These are phyloP conservation scores for Coranthus polyacanthus DNA, from an alignment of 2,797 vertebrate genomes.

Conservation along the genomic window DNA sequence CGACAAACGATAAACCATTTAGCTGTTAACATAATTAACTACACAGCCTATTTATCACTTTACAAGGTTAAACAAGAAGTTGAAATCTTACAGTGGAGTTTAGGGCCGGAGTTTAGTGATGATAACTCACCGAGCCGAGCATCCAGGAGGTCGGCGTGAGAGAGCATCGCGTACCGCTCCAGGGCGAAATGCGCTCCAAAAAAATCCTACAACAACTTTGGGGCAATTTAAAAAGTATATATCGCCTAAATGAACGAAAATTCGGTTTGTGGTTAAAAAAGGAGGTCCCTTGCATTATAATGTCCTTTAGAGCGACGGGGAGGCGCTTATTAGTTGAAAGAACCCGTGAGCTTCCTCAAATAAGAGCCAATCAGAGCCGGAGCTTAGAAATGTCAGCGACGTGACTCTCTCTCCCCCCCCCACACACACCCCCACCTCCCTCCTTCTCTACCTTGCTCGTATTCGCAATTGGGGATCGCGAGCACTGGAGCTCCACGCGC, in stretches of 20 bases:
- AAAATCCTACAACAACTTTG: conserved; percentile 90
- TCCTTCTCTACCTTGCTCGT: not conserved
- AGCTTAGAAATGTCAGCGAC: conserved; percentile 92
- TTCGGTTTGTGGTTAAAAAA: conserved; percentile 98
- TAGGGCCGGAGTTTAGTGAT: conserved; percentile 87
- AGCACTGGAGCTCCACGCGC: conserved; percentile 42
- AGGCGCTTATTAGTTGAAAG: conserved; percentile 98
- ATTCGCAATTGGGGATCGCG: conserved; percentile 12
- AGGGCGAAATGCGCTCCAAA: conserved; percentile 91
- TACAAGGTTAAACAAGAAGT: conserved; percentile 79
- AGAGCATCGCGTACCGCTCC: conserved; percentile 99
- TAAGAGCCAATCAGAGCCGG: conserved; percentile 95
- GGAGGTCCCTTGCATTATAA: conserved; percentile 98
- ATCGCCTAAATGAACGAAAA: conserved; percentile 98
- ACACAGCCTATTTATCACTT: conserved; percentile 65
- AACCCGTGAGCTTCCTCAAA: conserved; percentile 94
- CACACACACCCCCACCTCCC: conserved; percentile 18
- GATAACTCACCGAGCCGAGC: conserved; percentile 98
- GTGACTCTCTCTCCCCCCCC: conserved; percentile 76
- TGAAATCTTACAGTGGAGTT: conserved; percentile 88
- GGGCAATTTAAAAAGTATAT: conserved; percentile 94
- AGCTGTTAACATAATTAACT: conserved; percentile 61
- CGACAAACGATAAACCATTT: conserved; percentile 46
- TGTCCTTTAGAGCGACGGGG: conserved; percentile 98
- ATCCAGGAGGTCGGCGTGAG: conserved; percentile 99